Evolutionary conservation across 2,113 vertebrate species (phyloP).

Genomic region (Brachyistius frenatus): DNA sequence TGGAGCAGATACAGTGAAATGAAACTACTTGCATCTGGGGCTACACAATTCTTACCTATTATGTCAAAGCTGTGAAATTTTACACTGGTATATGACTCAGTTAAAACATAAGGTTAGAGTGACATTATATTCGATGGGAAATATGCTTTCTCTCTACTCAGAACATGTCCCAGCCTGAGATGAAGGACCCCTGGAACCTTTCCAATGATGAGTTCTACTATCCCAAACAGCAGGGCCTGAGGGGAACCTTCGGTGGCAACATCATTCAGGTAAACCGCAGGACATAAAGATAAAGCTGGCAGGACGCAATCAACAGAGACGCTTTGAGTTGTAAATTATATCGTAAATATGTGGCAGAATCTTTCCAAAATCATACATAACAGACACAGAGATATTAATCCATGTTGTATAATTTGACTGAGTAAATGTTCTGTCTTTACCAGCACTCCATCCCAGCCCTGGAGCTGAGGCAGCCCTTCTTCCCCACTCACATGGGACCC

Average conservation of each 20-base stretch:
- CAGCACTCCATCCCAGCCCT: conserved; percentile 98
- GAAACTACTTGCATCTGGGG: not conserved
- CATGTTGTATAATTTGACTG: too few species aligned
- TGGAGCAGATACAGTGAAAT: not conserved
- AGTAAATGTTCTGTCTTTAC: not conserved
- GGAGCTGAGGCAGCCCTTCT: conserved; percentile 97
- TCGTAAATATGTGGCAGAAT: not conserved
- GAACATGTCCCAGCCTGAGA: conserved; percentile 99
- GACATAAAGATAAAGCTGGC: not conserved
- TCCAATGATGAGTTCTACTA: conserved; percentile 99
- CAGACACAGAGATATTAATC: too few species aligned
- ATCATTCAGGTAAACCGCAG: conserved; percentile 92
- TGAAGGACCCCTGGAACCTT: conserved; percentile 99
- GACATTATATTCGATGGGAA: not conserved
- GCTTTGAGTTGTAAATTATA: not conserved
- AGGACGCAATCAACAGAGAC: not conserved
- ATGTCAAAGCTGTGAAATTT: not conserved
- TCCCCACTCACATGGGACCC: conserved; percentile 98
- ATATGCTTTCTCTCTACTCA: conserved; percentile 60
- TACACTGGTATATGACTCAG: not conserved
- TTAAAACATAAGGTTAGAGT: not conserved
- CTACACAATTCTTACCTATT: not conserved
- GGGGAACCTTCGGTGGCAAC: conserved; percentile 97
- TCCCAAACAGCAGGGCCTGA: conserved; percentile 97
- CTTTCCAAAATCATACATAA: not conserved